A percentile compares a stretch with the other conserved stretches of the same genome.
Conservation (phyloP, 2,888 invertebrate genomes). For the Drosophila meridiana region DNA sequence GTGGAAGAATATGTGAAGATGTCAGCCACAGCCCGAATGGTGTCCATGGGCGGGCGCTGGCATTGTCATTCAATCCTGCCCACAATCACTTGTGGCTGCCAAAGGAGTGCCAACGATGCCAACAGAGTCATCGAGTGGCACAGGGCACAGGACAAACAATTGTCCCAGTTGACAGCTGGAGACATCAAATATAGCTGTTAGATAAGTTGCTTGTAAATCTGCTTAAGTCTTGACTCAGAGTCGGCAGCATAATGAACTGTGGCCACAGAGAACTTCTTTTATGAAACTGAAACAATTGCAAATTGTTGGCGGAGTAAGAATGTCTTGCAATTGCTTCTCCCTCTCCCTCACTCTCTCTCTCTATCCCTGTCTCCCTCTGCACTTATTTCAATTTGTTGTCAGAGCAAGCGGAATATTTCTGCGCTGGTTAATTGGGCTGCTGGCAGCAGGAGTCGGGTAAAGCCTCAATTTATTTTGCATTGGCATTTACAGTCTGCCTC, state of each 20-base stretch:
- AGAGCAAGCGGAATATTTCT: slow-evolving; percentile 1
- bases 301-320: slow-evolving; percentile 7
- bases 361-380: neutral
- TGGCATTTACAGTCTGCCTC: slow-evolving; percentile 38
- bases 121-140: slow-evolving; percentile 29
- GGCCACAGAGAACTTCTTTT: neutral
- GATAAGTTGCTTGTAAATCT: slow-evolving; percentile 9
- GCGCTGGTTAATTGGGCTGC: slow-evolving; percentile 30
- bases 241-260: neutral
- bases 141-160: slow-evolving; percentile 35
- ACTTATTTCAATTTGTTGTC: slow-evolving; percentile 41
- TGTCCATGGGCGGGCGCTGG: neutral
- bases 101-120: slow-evolving; percentile 40
- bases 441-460: neutral
- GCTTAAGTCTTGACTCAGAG: neutral
- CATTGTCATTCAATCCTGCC: slow-evolving; percentile 41
- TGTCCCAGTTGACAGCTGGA: neutral
- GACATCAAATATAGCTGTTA: neutral
- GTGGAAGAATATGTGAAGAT: slow-evolving; percentile 4
- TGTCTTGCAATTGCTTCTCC: slow-evolving; percentile 2
- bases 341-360: neutral
- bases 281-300: slow-evolving; percentile 13
- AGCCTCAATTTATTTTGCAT: slow-evolving; percentile 47
- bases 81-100: slow-evolving; percentile 43
- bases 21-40: neutral